These are phyloP conservation scores for Hypothenemus hampei DNA, from an alignment of 1,140 invertebrate species.

Conservation along the genomic window DNA sequence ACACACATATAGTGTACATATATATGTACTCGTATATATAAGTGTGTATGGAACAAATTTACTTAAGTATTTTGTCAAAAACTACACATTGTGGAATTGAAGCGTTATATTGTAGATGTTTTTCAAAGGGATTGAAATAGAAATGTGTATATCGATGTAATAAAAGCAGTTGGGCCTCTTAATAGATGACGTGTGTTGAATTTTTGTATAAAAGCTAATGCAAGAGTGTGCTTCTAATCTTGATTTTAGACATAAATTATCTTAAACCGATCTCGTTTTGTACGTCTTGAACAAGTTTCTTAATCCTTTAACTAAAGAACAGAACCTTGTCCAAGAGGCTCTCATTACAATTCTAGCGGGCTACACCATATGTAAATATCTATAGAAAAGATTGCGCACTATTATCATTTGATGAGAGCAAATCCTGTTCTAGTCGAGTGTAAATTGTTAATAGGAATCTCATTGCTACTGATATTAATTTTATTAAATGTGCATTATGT, in stretches of 20 bases:
- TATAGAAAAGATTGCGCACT: conserved; percentile 5
- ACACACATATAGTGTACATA: too few relatives aligned
- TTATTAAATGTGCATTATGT: conserved; percentile 40
- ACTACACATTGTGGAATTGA: too few relatives aligned
- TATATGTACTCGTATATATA: too few relatives aligned
- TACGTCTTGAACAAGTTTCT: not conserved
- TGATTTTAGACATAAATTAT: not conserved
- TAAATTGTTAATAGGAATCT: conserved; percentile 43
- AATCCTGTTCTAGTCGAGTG: conserved; percentile 44
- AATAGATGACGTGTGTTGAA: not conserved
- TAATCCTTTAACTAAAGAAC: not conserved
- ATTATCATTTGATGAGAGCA: conserved; percentile 22
- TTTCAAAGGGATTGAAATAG: too few relatives aligned
- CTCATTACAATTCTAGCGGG: conserved; percentile 5
- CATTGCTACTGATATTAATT: conserved; percentile 41
- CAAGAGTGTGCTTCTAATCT: not conserved
- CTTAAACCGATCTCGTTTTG: not conserved
- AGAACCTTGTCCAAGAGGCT: conserved; percentile 1
- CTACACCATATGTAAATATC: conserved; percentile 26
- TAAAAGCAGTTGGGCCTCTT: not conserved
- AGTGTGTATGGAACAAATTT: too few relatives aligned
- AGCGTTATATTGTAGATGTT: too few relatives aligned
- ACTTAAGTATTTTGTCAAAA: too few relatives aligned
- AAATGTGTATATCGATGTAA: too few relatives aligned
- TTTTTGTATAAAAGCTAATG: not conserved